Conservation (phyloP, 2,888 invertebrate genomes). For the Drosophila fulvimacula region DNA sequence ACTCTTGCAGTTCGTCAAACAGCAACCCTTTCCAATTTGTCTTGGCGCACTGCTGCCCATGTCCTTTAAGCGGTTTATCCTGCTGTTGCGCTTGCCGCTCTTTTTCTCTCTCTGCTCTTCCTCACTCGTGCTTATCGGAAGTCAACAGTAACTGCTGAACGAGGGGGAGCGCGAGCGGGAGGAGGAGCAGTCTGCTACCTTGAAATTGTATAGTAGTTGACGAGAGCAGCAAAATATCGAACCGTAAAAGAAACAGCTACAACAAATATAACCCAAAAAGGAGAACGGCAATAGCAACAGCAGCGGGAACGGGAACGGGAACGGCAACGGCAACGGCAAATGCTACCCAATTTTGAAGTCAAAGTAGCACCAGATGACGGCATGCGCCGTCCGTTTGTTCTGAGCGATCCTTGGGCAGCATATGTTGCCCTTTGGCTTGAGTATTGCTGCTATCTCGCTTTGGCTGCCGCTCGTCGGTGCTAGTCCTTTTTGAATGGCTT, state of each 20-base stretch:
- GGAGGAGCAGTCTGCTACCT: conserved; percentile 69
- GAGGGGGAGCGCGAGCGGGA: conserved; percentile 45
- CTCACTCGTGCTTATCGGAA: conserved; percentile 76
- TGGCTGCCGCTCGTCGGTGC: conserved; percentile 23
- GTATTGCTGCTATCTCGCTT: conserved; percentile 55
- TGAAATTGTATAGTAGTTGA: conserved; percentile 50
- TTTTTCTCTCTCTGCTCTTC: conserved; percentile 44
- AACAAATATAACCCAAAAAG: conserved; percentile 34
- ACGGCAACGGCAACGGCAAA: conserved; percentile 54
- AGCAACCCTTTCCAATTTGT: conserved; percentile 66
- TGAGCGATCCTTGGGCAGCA: conserved; percentile 74
- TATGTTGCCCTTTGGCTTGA: conserved; percentile 79
- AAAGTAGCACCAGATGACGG: conserved; percentile 84
- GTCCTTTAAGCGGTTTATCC: conserved; percentile 78
- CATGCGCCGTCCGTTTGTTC: conserved; percentile 81
- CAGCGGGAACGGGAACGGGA: conserved; percentile 45
- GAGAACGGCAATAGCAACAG: conserved; percentile 31
- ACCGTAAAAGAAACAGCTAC: conserved; percentile 65
- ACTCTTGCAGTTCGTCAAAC: conserved; percentile 27
- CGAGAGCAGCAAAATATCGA: conserved; percentile 40
- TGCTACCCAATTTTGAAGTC: conserved; percentile 83
- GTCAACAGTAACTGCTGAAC: conserved; percentile 66
- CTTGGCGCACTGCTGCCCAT: conserved; percentile 48
- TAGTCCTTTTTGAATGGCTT: conserved; percentile 67
- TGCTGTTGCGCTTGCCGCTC: conserved; percentile 60